Percentiles rank a stretch among this genome's conserved stretches.
Evolutionary conservation across 2,797 vertebrate genomes (phyloP).

Genomic region (Fringilla coelebs): DNA sequence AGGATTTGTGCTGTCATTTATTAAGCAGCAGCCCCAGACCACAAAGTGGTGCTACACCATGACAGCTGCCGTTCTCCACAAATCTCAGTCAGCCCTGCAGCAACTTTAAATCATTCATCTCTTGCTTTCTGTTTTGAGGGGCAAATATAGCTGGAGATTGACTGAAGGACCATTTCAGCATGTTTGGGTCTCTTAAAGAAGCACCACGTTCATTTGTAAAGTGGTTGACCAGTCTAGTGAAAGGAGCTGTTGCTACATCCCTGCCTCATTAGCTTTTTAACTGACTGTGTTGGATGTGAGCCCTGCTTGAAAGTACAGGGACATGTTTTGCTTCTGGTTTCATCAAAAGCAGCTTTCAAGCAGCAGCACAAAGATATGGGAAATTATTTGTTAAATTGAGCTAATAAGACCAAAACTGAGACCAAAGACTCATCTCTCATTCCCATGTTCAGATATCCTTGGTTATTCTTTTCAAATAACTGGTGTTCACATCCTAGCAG

Average conservation of each 20-base stretch:
- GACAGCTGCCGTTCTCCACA: background rate
- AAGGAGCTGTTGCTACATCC: constrained; percentile 36
- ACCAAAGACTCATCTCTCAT: background rate
- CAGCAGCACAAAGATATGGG: background rate
- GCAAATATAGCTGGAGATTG: background rate
- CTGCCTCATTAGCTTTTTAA: constrained; percentile 46
- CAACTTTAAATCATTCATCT: background rate
- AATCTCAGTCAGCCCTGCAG: background rate
- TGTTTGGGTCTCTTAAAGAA: constrained; percentile 22
- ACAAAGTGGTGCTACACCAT: background rate
- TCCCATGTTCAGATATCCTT: background rate
- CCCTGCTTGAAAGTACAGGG: background rate
- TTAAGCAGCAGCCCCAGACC: background rate
- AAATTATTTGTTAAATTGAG: constrained; percentile 19
- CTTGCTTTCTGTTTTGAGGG: background rate
- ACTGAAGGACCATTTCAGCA: background rate
- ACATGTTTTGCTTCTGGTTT: constrained; percentile 1
- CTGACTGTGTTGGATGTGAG: constrained; percentile 8
- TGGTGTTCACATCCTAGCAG: background rate
- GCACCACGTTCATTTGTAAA: background rate
- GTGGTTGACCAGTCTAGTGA: background rate
- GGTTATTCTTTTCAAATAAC: background rate
- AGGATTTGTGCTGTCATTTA: background rate
- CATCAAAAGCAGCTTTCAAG: constrained; percentile 1
- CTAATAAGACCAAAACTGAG: background rate